A percentile compares a stretch with the other conserved stretches of the same genome.
phyloP scores from a whole-genome alignment of 2,797 vertebrate species.

The Aselliscus stoliczkanus region DNA sequence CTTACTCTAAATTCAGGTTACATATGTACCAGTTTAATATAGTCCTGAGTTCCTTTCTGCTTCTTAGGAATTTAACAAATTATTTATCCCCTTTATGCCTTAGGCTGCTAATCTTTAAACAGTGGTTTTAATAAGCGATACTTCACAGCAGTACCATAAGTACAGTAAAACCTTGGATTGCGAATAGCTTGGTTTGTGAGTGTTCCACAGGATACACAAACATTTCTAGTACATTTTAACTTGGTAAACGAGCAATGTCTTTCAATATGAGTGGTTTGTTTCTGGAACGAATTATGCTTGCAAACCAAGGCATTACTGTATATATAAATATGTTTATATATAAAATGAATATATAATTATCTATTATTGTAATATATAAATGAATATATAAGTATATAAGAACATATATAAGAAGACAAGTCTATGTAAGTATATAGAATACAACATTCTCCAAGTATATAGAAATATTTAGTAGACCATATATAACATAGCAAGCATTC shows the following conservation, averaged over 20 bases:
- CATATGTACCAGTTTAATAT: background rate
- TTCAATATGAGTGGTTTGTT: too few species aligned
- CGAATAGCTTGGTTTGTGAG: too few species aligned
- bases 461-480: background rate
- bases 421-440: background rate
- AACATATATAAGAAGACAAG: background rate
- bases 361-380: background rate
- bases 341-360: background rate
- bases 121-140: background rate
- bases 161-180: too few species aligned
- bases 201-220: too few species aligned
- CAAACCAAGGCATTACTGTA: too few species aligned
- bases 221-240: too few species aligned
- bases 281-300: too few species aligned
- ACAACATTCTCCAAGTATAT: background rate
- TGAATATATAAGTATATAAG: background rate
- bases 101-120: background rate
- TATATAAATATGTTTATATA: background rate
- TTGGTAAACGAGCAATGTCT: too few species aligned
- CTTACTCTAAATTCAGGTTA: background rate
- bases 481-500: background rate
- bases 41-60: background rate
- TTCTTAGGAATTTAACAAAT: background rate
- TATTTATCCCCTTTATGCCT: background rate
- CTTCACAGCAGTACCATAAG: background rate